These are phyloP conservation scores for Formica exsecta DNA, from an alignment of 1,140 invertebrate species.

Conservation along the genomic window DNA sequence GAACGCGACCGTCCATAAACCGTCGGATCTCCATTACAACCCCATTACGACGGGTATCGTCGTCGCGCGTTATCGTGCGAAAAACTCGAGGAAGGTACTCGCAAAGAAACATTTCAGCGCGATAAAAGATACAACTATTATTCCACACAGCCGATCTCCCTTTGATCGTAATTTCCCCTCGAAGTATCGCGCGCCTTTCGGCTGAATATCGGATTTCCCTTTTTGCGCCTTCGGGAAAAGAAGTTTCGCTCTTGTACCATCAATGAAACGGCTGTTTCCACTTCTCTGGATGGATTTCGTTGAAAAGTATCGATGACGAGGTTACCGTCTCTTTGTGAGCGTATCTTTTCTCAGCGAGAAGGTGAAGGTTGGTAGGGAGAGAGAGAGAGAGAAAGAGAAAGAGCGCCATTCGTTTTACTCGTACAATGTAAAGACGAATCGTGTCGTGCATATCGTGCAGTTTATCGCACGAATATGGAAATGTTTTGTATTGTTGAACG, in stretches of 20 bases:
- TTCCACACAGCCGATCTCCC: conserved; percentile 57
- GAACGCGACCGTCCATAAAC: conserved; percentile 34
- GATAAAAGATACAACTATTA: conserved; percentile 59
- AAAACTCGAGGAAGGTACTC: conserved; percentile 29
- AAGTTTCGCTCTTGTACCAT: conserved; percentile 54
- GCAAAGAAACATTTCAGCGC: conserved; percentile 52
- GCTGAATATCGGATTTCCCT: conserved; percentile 71
- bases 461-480: not conserved
- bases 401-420: conserved; percentile 17
- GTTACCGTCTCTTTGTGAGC: conserved; percentile 56
- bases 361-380: not conserved
- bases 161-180: conserved; percentile 70
- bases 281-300: conserved; percentile 66
- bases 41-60: conserved; percentile 45
- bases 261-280: conserved; percentile 70
- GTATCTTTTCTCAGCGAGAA: conserved; percentile 44
- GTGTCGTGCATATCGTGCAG: not conserved
- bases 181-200: conserved; percentile 53
- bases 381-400: not conserved
- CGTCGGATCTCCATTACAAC: conserved; percentile 46
- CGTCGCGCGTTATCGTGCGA: conserved; percentile 58
- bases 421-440: conserved; percentile 5
- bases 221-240: conserved; percentile 17
- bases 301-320: conserved; percentile 69
- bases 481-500: not conserved